Evolutionary conservation across 2,113 vertebrate genomes (phyloP), one percentile per base, ranked within the genome.

Genomic region (Sebastes schlegelii): DNA sequence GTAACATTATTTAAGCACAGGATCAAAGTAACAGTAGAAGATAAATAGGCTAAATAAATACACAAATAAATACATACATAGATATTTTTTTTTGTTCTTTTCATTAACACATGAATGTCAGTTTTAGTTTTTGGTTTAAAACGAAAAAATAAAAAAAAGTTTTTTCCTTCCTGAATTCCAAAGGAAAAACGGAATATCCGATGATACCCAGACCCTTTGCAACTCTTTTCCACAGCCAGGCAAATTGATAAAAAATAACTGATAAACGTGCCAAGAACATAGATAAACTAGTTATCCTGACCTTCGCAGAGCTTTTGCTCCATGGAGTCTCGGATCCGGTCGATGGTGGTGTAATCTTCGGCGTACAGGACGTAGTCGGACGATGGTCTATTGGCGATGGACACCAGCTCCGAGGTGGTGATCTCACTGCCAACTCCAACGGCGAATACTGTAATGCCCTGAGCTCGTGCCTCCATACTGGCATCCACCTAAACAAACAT

Each of bases 281-380:
- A 71, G 13, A 69, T 19, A 2, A 45, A 14, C 3, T 6, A 40
- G 0, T 2, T 13, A 7, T 46, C 17, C 81, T 3, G 76, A 96
- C 96, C 96, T 92, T 96, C 95, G 86, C 96, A 96, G 26, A 96
- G 93, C 74, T 94, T 96, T 82, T 96, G 95, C 70, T 95, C 88
- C 96, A 96, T 95, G 34, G 94, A 91, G 4, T 95, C 95, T 49
- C 94, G 90, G 49, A 96, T 95, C 2, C 87, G 93, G 19, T 93
- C 93, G 1, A 96, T 96, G 84, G 91, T 95, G 60, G 92, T 94
- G 80, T 96, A 96, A 88, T 96, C 95, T 64, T 96, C 92, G 1
- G 95, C 95, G 40, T 94, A 95, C 14, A 96, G 88, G 23, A 96
- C 95, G 7, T 96, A 96, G 13, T 91, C 89, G 3, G 93, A 91